Evolutionary conservation across 2,888 invertebrate genomes (phyloP), one percentile per base, ranked within the genome.

Genomic region (Argyresthia goedartella): DNA sequence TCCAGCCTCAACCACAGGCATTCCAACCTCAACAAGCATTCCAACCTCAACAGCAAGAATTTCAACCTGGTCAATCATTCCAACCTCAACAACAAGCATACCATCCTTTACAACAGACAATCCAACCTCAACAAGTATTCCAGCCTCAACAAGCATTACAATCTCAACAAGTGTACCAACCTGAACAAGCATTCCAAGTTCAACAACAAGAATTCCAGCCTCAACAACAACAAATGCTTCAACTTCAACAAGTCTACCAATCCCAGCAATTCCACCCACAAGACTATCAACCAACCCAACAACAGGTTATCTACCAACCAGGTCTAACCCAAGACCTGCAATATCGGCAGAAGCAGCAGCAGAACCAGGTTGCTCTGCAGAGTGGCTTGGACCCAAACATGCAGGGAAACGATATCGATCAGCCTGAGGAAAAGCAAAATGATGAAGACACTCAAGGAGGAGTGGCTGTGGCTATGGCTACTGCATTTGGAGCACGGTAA

Each of bases 401-500:
- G n/a, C 14, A 10, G 8, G 81, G 76, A 0, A 84, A 86, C 57
- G 75, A 68, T 11, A 61, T 85, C 7, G 81, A 81, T 1, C 65
- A 69, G 52, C 56, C 57, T 15, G 70, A 73, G 50, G 69, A 72
- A 16, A 64, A 68, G 49, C 67, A 67, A 11, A 59, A 62, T 3
- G 67, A 71, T 1, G 53, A 57, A 41, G 54, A 58, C 10, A 55
- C 60, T 39, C 67, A 71, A 35, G 68, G 67, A 45, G 70, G 65
- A n/a, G 61, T 63, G 47, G 75, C 61, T 33, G 80, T 73, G 0
- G 81, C 86, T 1, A 78, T 84, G 0, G 84, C 86, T 1, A 84
- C 82, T 39, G 81, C 81, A 54, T 85, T 84, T 61, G 86, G 84
- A 9, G 54, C 80, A 62, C 82, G 85, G 85, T 84, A 54, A 70